Evolutionary conservation across 2,797 vertebrate species (phyloP).

Genomic region (Sylvia borin): DNA sequence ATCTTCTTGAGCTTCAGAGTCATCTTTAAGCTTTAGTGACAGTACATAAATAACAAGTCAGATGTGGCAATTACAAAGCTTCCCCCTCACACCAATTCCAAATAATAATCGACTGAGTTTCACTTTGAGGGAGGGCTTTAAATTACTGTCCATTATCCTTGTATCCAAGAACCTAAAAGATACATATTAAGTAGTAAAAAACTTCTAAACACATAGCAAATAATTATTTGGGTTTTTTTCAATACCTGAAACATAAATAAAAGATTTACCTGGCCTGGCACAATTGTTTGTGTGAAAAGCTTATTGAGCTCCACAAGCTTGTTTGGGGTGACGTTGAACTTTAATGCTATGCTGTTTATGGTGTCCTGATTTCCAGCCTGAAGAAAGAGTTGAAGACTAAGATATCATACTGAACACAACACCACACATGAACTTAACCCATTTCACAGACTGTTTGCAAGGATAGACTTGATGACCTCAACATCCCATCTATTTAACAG

Average conservation of each 20-base stretch:
- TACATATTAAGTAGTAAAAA: neutral
- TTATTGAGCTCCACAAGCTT: slow-evolving; percentile 96
- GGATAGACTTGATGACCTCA: neutral
- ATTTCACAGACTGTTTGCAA: neutral
- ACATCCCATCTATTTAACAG: neutral
- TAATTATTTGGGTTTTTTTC: neutral
- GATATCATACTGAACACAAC: neutral
- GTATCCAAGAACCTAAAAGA: neutral
- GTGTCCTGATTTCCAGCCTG: slow-evolving; percentile 87
- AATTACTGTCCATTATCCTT: neutral
- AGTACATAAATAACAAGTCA: neutral
- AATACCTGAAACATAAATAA: neutral
- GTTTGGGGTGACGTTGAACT: slow-evolving; percentile 96
- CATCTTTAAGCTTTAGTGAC: neutral
- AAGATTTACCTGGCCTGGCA: slow-evolving; percentile 91
- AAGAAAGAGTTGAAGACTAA: neutral
- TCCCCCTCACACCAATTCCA: neutral
- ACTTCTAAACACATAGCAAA: neutral
- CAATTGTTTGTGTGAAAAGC: slow-evolving; percentile 91
- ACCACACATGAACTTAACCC: neutral
- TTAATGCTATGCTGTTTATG: slow-evolving; percentile 94
- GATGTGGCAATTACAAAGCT: neutral
- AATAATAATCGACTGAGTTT: neutral
- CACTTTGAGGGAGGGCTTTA: neutral
- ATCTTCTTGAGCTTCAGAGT: neutral